Percentiles rank a stretch among this genome's conserved stretches.
These are phyloP conservation scores for Thamnaconus septentrionalis DNA, from an alignment of 2,113 vertebrate genomes.

Conservation along the genomic window DNA sequence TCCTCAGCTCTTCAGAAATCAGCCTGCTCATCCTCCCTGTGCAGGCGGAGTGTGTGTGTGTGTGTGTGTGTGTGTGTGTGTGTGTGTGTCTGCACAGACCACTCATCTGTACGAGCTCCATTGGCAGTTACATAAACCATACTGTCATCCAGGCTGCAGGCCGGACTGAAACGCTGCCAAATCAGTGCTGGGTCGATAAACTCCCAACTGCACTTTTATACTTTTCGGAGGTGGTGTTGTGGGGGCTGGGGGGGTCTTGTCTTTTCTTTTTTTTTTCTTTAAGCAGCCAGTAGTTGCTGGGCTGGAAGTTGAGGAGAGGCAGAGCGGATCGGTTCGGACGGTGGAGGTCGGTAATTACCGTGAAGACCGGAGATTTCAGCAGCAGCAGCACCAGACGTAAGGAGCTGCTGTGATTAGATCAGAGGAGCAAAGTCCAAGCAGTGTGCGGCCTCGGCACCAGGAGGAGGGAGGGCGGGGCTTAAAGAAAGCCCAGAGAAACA, in stretches of 20 bases:
- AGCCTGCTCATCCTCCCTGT: slow-evolving; percentile 43
- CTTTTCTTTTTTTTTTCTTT: slow-evolving; percentile 38
- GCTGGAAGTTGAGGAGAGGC: slow-evolving; percentile 34
- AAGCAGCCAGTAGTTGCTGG: slow-evolving; percentile 22
- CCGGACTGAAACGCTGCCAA: slow-evolving; percentile 2
- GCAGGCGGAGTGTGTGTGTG: slow-evolving; percentile 23
- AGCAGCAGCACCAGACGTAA: too few species aligned
- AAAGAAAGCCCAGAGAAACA: too few species aligned
- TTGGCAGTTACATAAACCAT: slow-evolving; percentile 69
- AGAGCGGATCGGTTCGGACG: slow-evolving; percentile 22
- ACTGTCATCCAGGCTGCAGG: slow-evolving; percentile 55
- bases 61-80: slow-evolving; percentile 18
- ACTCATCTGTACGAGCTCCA: slow-evolving; percentile 57
- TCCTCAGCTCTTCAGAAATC: slow-evolving; percentile 57
- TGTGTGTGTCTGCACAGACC: slow-evolving; percentile 30
- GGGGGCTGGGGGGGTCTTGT: not conserved
- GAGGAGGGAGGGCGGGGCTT: too few species aligned
- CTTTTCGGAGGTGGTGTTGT: too few species aligned
- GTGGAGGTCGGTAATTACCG: slow-evolving; percentile 38
- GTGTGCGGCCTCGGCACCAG: too few species aligned
- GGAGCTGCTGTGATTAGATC: too few species aligned
- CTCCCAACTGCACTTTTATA: slow-evolving; percentile 36
- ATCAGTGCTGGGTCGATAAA: slow-evolving; percentile 66
- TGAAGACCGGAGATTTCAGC: slow-evolving; percentile 31
- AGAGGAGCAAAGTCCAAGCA: too few species aligned